These are phyloP conservation scores for Dynastes maya DNA, from an alignment of 2,888 invertebrate species.

Conservation along the genomic window DNA sequence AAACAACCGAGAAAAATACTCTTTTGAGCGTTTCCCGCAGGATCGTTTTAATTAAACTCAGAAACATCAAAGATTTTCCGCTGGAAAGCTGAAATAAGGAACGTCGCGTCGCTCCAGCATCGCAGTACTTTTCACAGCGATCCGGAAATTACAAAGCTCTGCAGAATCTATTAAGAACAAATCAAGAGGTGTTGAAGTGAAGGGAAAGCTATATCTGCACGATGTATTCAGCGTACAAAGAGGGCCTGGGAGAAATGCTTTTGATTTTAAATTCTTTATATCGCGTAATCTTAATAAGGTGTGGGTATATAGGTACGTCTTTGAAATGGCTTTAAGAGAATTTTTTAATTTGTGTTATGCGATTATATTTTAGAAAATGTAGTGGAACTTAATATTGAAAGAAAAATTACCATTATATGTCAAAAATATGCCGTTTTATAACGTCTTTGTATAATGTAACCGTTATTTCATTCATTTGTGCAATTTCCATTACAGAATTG, in stretches of 20 bases:
- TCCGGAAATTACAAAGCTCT: slow-evolving; percentile 56
- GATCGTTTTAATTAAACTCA: slow-evolving; percentile 20
- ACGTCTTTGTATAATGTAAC: background rate
- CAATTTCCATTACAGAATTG: no score
- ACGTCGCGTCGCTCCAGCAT: background rate
- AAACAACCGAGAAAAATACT: slow-evolving; percentile 2
- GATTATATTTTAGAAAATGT: background rate
- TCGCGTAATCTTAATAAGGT: slow-evolving; percentile 1
- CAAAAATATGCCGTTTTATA: background rate
- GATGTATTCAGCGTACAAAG: slow-evolving; percentile 13
- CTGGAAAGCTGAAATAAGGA: background rate
- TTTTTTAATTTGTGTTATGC: background rate
- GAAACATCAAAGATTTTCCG: slow-evolving; percentile 31
- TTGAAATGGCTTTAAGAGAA: background rate
- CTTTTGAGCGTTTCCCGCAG: background rate
- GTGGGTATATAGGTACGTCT: background rate
- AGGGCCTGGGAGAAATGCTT: slow-evolving; percentile 31
- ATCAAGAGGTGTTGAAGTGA: slow-evolving; percentile 55
- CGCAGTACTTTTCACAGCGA: slow-evolving; percentile 3
- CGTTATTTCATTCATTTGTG: no score
- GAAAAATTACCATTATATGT: no score
- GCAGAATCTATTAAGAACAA: slow-evolving; percentile 55
- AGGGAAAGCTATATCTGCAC: background rate
- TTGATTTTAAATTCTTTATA: slow-evolving; percentile 30
- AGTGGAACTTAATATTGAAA: no score